A percentile compares a stretch with the other conserved stretches of the same genome.
These are phyloP conservation scores for Vicugna pacos DNA, from an alignment of 2,113 vertebrate species.

Conservation along the genomic window DNA sequence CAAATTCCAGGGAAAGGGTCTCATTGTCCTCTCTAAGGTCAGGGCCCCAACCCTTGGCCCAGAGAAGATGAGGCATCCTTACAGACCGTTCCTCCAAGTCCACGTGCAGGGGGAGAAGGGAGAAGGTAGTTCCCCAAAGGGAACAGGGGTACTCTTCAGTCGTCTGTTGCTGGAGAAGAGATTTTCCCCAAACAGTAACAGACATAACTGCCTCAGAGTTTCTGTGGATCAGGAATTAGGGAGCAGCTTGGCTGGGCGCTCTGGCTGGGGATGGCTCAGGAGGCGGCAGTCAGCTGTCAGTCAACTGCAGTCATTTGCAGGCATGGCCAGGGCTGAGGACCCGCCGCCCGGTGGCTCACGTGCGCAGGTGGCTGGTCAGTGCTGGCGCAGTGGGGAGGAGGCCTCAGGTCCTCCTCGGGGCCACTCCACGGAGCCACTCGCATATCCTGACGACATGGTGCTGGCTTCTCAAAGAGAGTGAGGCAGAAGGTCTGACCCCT, in stretches of 20 bases:
- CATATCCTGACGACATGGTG: rapidly evolving
- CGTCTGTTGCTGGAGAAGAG: not conserved
- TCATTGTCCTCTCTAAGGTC: not conserved
- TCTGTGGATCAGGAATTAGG: not conserved
- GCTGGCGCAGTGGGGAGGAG: not conserved
- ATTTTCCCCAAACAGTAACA: too few species aligned
- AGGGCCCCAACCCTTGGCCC: too few species aligned
- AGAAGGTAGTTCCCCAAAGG: not conserved
- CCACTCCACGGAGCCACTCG: not conserved
- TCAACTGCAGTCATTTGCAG: not conserved
- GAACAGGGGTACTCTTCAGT: not conserved
- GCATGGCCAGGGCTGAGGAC: rapidly evolving
- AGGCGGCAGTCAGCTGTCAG: not conserved
- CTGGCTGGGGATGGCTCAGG: not conserved
- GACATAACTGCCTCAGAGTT: rapidly evolving
- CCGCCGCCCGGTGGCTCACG: rapidly evolving
- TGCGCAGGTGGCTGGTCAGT: rapidly evolving
- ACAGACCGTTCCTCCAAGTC: not conserved
- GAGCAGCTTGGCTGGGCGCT: too few species aligned
- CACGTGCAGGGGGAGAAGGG: not conserved
- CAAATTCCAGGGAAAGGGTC: not conserved
- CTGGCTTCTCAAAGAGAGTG: not conserved
- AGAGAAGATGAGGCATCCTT: too few species aligned
- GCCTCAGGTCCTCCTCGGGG: not conserved
- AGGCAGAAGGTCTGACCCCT: not conserved